A percentile compares a stretch with the other conserved stretches of the same genome.
Evolutionary conservation across 1,140 invertebrate genomes (phyloP).

Genomic region (Piezodorus guildinii): DNA sequence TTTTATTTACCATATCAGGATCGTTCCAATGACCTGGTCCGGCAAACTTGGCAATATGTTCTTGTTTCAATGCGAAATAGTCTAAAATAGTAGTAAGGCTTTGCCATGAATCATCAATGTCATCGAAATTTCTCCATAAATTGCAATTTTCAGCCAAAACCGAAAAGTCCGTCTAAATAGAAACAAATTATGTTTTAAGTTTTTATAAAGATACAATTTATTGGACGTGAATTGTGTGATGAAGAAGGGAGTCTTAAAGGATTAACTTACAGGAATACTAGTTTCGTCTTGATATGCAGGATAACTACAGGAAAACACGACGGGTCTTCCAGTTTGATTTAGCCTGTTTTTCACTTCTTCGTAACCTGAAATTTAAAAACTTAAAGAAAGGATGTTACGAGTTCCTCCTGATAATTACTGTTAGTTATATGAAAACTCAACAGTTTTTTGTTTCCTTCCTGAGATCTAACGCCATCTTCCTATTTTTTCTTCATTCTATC

Average conservation of each 20-base stretch:
- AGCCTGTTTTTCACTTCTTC: constrained; percentile 56
- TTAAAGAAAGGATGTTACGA: too few relatives aligned
- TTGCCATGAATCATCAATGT: constrained; percentile 73
- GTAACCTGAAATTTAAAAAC: constrained; percentile 44
- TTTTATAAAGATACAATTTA: too few relatives aligned
- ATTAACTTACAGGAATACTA: constrained; percentile 33
- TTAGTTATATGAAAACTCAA: too few relatives aligned
- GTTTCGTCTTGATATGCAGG: constrained; percentile 57
- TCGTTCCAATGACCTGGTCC: constrained; percentile 86
- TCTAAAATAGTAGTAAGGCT: constrained; percentile 60
- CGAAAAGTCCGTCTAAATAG: constrained; percentile 55
- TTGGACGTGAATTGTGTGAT: too few relatives aligned
- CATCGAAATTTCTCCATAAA: constrained; percentile 77
- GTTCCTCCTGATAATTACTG: too few relatives aligned
- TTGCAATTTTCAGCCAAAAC: constrained; percentile 61
- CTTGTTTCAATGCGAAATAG: constrained; percentile 67
- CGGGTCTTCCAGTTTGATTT: constrained; percentile 67
- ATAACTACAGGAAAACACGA: constrained; percentile 83
- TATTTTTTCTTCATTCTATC: too few relatives aligned
- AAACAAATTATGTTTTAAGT: too few relatives aligned
- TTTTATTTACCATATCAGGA: constrained; percentile 71
- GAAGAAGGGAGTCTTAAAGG: too few relatives aligned
- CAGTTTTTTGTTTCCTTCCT: too few relatives aligned
- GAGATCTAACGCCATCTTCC: too few relatives aligned
- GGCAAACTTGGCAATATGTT: constrained; percentile 51